Conservation (phyloP, 2,113 vertebrate species). For the Ia io region DNA sequence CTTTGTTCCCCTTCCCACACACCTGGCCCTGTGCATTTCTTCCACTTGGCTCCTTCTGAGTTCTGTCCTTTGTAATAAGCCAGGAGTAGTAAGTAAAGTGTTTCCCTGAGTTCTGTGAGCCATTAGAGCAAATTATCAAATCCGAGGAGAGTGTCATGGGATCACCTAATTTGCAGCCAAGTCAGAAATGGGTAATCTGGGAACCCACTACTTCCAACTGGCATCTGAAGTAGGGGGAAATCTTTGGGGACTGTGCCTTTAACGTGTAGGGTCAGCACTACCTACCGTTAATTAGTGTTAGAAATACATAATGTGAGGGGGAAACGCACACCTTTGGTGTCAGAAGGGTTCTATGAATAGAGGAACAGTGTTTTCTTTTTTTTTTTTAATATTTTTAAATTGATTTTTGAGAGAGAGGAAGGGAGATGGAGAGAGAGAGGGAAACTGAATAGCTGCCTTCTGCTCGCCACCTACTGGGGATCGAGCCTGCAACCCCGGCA, state of each 20-base stretch:
- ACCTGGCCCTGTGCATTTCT: background rate
- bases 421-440: background rate
- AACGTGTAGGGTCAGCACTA: background rate
- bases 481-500: background rate
- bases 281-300: background rate
- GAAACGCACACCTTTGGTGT: background rate
- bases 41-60: background rate
- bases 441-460: background rate
- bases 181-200: background rate
- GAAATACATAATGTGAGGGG: background rate
- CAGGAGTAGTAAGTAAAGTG: background rate
- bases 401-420: background rate
- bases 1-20: background rate
- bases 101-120: background rate
- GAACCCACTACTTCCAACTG: background rate
- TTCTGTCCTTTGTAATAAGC: background rate
- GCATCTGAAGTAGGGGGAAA: background rate
- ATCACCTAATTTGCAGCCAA: background rate
- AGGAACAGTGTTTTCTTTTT: background rate
- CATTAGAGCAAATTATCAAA: background rate
- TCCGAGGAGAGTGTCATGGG: background rate
- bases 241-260: background rate
- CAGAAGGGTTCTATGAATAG: background rate
- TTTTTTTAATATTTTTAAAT: background rate
- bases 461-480: background rate